Base-by-base conservation (phyloP, 2,113 vertebrate genomes). In the Eurystomus gularis region DNA sequence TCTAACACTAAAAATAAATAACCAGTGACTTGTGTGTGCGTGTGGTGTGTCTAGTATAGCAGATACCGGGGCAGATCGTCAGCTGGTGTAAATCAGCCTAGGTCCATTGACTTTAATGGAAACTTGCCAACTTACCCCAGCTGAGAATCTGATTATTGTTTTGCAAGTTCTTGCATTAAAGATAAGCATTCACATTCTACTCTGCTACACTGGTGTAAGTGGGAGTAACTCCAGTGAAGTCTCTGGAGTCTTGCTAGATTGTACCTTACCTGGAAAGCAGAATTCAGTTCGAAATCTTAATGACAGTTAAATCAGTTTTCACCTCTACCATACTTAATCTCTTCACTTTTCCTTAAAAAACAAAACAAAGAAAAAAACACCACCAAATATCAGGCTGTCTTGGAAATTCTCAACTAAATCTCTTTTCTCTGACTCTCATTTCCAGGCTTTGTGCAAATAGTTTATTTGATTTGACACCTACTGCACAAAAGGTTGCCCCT, bases 401-500 rank as follows among this genome's bases (percentile, higher is more conserved):
- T 85, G 84, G 95, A 97, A 96, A 97, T 96, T 90, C 80, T 86
- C 68, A 75, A 68, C 58, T 81, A 86, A 94, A 78, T 93, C 54
- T 92, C 93, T 93, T 96, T 66, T 37, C 66, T 90, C 81, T 83
- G 42, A 40, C 48, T 96, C 80, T 94, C 76, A 96, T 97, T 97
- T 96, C 88, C 95, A 95, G 91, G 83, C 86, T 98, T 98, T 97
- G 94, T 97, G 96, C 93, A 90, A 92, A 96, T 92, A 95, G 83
- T 98, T 98, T 96, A 97, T 97, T 96, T 97, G 97, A 97, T 98
- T 96, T 98, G 98, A 98, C 97, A 98, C 93, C 90, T 82, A 83
- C 90, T 91, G 83, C 95, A 97, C 95, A 96, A 94, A 98, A 97
- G 96, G 93, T 97, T 97, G 90, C 91, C 94, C 98, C 97, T 98